Evolutionary conservation across 2,888 invertebrate genomes (phyloP), one percentile per base, ranked within the genome.

Genomic region (Agrotis segetum): DNA sequence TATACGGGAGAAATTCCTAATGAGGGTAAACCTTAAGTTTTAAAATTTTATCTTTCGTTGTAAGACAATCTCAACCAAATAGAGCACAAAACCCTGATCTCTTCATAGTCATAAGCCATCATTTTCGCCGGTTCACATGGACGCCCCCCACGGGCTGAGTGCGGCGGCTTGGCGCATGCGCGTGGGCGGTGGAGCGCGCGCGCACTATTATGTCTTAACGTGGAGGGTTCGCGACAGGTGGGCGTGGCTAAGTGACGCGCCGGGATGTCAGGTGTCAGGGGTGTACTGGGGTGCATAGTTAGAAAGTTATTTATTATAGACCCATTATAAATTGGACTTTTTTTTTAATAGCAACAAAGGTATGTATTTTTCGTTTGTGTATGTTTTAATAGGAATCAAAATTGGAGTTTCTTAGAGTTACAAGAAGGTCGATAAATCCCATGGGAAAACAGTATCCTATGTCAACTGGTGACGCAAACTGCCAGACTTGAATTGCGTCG

Each of bases 151-250:
- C 88, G 85, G 86, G 81, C 80, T 58, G 67, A 76, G 84, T 80
- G 87, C 53, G 61, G 70, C 60, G 71, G 71, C 56, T 46, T 24
- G 34, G 70, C 78, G 71, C 74, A 77, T 69, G 74, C 91, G 88
- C 91, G 93, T 92, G 93, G 92, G 93, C 90, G 91, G 90, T 87
- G 78, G 79, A 78, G 83, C 83, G 83, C 90, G 89, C 90, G 91
- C 92, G 89, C 90, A 90, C 92, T 89, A 93, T 95, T 94, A 94
- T 90, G 94, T 94, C 94, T 94, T 94, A 95, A 93, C 94, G 91
- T 89, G 89, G 88, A 91, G 89, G 88, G 90, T 90, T 88, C 89
- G 92, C 93, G 95, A 95, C 95, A 96, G 95, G 95, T 94, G 93
- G 96, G 96, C 90, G 95, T 89, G 92, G 92, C 93, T 71, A 72